phyloP scores from a whole-genome alignment of 2,113 vertebrate species.

The Sterrhoptilus dennistouni region DNA sequence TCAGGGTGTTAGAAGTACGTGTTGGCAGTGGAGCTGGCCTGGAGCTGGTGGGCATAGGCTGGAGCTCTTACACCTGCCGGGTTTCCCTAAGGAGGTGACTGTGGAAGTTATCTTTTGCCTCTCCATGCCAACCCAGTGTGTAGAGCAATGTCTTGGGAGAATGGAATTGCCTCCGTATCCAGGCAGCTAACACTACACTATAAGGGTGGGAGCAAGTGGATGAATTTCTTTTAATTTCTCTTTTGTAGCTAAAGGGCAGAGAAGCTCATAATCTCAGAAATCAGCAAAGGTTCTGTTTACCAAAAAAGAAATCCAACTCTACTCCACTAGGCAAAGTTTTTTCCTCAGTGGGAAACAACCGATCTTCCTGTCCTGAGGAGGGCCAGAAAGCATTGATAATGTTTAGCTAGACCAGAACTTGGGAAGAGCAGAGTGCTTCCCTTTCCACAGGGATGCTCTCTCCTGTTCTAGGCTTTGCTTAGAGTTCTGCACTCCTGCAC shows the following conservation, averaged over 20 bases:
- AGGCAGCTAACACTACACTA: constrained; percentile 41
- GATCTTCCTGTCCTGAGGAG: constrained; percentile 31
- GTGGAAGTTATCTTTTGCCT: neutral
- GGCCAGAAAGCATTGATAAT: neutral
- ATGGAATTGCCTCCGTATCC: constrained; percentile 6
- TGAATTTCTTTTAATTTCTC: constrained; percentile 37
- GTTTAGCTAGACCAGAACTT: constrained; percentile 32
- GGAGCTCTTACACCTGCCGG: neutral
- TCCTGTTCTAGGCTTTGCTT: constrained; percentile 49
- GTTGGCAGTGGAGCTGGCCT: constrained; percentile 34
- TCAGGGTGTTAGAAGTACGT: neutral
- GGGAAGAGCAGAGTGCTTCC: constrained; percentile 59
- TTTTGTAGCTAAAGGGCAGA: constrained; percentile 48
- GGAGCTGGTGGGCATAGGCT: neutral
- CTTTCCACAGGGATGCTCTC: constrained; percentile 18
- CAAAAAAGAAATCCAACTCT: constrained; percentile 64
- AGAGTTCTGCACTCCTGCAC: constrained; percentile 50
- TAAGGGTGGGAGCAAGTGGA: constrained; percentile 49
- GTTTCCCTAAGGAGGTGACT: neutral
- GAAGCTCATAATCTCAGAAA: constrained; percentile 43
- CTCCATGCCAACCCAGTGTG: neutral
- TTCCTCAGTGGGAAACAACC: neutral
- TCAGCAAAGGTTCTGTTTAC: constrained; percentile 54
- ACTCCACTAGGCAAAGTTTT: neutral
- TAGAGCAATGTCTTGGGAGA: neutral